Percentiles rank a stretch among this genome's conserved stretches.
Evolutionary conservation across 2,888 invertebrate genomes (phyloP).

Genomic region (Sesamia inferens): DNA sequence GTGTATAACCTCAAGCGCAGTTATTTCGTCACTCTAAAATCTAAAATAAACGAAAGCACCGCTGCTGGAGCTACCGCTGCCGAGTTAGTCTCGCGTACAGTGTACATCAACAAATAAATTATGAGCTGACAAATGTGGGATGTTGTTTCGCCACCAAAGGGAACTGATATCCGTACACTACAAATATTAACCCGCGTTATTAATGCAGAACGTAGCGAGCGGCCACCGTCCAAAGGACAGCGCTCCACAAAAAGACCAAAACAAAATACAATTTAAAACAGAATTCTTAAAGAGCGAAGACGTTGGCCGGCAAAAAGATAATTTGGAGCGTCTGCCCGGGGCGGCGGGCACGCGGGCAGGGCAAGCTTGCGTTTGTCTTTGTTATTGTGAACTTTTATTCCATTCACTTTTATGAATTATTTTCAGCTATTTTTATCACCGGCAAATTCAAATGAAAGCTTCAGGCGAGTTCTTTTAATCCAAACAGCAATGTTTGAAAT

Average conservation of each 20-base stretch:
- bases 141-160: constrained; percentile 56
- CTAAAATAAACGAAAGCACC: constrained; percentile 37
- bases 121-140: constrained; percentile 58
- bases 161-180: constrained; percentile 62
- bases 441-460: constrained; percentile 80
- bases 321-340: constrained; percentile 82
- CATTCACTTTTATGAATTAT: constrained; percentile 88
- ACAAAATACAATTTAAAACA: constrained; percentile 88
- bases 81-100: background rate
- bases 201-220: constrained; percentile 81
- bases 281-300: constrained; percentile 89
- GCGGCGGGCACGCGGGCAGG: constrained; percentile 65
- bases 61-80: constrained; percentile 15
- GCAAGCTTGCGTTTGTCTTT: constrained; percentile 85
- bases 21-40: constrained; percentile 28
- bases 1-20: constrained; percentile 18
- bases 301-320: constrained; percentile 85
- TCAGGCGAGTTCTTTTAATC: constrained; percentile 68
- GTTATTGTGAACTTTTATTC: constrained; percentile 88
- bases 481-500: constrained; percentile 55
- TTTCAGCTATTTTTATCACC: constrained; percentile 86
- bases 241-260: constrained; percentile 83
- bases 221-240: constrained; percentile 84
- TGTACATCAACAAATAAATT: constrained; percentile 59
- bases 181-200: constrained; percentile 79